phyloP scores from a whole-genome alignment of 1,140 invertebrate species.

The Drosophila nasuta region DNA sequence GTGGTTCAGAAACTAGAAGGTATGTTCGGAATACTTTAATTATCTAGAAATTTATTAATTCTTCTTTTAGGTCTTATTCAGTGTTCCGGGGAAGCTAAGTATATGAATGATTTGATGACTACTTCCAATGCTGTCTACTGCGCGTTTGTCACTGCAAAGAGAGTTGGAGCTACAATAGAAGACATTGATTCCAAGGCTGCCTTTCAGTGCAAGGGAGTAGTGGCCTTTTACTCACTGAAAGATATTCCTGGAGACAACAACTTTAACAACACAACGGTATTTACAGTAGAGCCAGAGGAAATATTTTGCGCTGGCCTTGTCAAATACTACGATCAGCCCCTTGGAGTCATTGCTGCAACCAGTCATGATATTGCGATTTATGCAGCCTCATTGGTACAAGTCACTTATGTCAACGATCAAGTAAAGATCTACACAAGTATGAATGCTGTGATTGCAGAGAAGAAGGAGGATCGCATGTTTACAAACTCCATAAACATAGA shows the following conservation, averaged over 20 bases:
- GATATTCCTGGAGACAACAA: slow-evolving; percentile 91
- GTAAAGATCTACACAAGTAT: slow-evolving; percentile 65
- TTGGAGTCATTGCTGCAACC: slow-evolving; percentile 90
- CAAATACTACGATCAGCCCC: slow-evolving; percentile 89
- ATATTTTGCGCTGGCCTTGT: slow-evolving; percentile 86
- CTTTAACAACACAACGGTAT: slow-evolving; percentile 78
- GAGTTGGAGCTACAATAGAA: slow-evolving; percentile 86
- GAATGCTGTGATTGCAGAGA: slow-evolving; percentile 86
- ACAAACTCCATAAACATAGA: slow-evolving; percentile 86
- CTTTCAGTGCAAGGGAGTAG: slow-evolving; percentile 88
- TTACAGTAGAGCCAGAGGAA: slow-evolving; percentile 71
- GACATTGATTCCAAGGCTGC: slow-evolving; percentile 87
- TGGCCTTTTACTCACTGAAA: slow-evolving; percentile 89
- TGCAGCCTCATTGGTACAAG: slow-evolving; percentile 88
- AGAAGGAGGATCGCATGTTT: slow-evolving; percentile 88
- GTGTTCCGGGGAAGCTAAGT: slow-evolving; percentile 90
- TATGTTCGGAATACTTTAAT: neutral
- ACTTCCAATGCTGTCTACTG: slow-evolving; percentile 87
- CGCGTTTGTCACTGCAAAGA: slow-evolving; percentile 87
- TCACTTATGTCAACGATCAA: slow-evolving; percentile 86
- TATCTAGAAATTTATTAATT: neutral
- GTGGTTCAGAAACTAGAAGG: slow-evolving; percentile 91
- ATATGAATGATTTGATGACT: slow-evolving; percentile 87
- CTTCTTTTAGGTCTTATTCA: slow-evolving; percentile 88
- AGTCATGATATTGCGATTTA: slow-evolving; percentile 87